Base-by-base conservation (phyloP, 2,797 vertebrate species). In the Stomatorhinus walkeri region DNA sequence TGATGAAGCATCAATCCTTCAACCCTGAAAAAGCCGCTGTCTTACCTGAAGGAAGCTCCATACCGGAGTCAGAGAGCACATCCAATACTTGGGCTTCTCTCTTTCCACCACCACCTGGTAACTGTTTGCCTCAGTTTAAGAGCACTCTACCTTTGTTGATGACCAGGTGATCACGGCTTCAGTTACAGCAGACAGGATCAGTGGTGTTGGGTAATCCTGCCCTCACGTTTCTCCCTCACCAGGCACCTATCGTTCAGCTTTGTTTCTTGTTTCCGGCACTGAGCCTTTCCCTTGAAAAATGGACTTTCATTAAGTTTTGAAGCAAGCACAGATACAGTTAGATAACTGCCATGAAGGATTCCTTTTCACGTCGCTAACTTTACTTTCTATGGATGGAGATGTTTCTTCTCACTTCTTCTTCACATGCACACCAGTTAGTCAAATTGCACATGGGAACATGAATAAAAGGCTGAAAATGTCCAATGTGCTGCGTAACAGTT, bases 171-270 rank as follows among this genome's bases (percentile, higher is more conserved):
- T 85, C 28, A 89, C 49, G 87, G 89, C 83, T 93, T 91, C 56
- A 84, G 90, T 92, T 92, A 90, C 93, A 90, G 28, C 16, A 43
- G 87, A 87, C 56, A 43, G 90, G 81, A 72, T 64, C 89, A 84
- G 51, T 87, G 79, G 56, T 22, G 51, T 24, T 52, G n/a, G 4
- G 79, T 79, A 87, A 86, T 88, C 28, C 24, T 36, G 28, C 28
- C 4, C 64, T 43, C 54, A 85, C 54, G 40, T 68, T 19, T 86
- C 5, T 64, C 28, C 48, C 48, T 54, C 22, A 76, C 52, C n/a
- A n/a, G n/a, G 1, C 85, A 5, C 6, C 28, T 59, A 28, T 56
- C 36, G 19, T 51, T 22, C 14, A 36, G 6, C 59, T 24, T 8
- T 51, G 84, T 49, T 24, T 87, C 48, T 14, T 22, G 24, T n/a